Evolutionary conservation across 2,797 vertebrate genomes (phyloP).

Genomic region (Fringilla coelebs): DNA sequence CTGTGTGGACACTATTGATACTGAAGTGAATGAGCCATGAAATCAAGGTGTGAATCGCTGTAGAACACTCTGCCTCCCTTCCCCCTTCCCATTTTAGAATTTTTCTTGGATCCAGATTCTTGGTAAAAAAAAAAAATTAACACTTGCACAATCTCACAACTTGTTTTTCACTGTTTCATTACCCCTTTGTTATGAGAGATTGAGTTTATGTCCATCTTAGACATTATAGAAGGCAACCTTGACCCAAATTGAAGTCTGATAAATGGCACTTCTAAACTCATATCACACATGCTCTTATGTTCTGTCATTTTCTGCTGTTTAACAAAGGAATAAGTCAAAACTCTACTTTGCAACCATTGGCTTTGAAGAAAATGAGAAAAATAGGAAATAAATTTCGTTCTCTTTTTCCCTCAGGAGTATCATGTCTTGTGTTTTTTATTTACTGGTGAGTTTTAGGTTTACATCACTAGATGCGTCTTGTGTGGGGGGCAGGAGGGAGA

Average conservation of each 20-base stretch:
- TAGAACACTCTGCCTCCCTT: background rate
- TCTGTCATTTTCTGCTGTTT: background rate
- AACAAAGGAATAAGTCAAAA: background rate
- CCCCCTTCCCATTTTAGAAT: background rate
- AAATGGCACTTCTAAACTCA: background rate
- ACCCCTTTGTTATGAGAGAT: background rate
- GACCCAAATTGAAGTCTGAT: background rate
- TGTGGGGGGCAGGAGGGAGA: accelerated
- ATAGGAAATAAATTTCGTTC: background rate
- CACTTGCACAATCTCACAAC: background rate
- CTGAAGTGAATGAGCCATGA: slow-evolving; percentile 30
- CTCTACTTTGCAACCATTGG: background rate
- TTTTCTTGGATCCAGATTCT: background rate
- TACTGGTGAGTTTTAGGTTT: background rate
- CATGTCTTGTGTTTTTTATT: background rate
- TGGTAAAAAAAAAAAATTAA: background rate
- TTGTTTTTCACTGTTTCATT: background rate
- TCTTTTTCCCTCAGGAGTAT: background rate
- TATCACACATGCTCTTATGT: background rate
- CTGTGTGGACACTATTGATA: slow-evolving; percentile 33
- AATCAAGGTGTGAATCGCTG: background rate
- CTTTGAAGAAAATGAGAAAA: background rate
- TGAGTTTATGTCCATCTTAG: background rate
- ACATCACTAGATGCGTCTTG: background rate
- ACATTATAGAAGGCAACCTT: background rate